These are phyloP conservation scores for Vultur gryphus DNA, from an alignment of 2,797 vertebrate genomes.

Conservation along the genomic window DNA sequence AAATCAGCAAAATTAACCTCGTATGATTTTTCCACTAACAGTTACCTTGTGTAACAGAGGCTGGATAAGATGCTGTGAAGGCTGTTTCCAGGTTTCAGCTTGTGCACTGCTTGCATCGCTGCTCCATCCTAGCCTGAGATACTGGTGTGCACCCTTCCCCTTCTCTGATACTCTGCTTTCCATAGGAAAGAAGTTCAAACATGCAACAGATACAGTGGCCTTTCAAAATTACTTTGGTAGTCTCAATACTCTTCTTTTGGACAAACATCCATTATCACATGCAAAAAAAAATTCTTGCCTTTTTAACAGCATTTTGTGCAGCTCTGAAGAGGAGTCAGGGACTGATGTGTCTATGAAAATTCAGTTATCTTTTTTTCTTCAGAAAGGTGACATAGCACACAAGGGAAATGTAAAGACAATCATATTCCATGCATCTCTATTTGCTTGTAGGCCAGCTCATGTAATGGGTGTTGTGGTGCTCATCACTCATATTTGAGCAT, in stretches of 20 bases:
- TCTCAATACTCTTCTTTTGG: background rate
- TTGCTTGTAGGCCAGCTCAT: background rate
- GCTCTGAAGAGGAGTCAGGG: background rate
- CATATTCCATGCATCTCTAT: background rate
- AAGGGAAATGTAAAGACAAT: background rate
- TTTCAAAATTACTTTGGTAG: background rate
- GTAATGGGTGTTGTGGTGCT: background rate
- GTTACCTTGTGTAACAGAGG: background rate
- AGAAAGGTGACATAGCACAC: background rate
- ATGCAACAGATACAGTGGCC: accelerated
- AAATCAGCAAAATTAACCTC: background rate
- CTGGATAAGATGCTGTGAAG: background rate
- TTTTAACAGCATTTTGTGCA: background rate
- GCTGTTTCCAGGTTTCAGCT: background rate
- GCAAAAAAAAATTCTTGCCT: background rate
- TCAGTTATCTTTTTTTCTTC: background rate
- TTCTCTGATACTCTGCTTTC: background rate
- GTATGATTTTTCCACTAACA: background rate
- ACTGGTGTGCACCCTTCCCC: background rate
- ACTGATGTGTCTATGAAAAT: background rate
- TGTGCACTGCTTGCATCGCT: background rate
- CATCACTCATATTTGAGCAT: background rate
- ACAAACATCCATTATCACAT: background rate
- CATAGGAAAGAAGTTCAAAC: background rate
- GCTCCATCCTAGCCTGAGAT: background rate